Evolutionary conservation across 2,797 vertebrate genomes (phyloP), one percentile per base, ranked within the genome.

Genomic region (Morus bassanus): DNA sequence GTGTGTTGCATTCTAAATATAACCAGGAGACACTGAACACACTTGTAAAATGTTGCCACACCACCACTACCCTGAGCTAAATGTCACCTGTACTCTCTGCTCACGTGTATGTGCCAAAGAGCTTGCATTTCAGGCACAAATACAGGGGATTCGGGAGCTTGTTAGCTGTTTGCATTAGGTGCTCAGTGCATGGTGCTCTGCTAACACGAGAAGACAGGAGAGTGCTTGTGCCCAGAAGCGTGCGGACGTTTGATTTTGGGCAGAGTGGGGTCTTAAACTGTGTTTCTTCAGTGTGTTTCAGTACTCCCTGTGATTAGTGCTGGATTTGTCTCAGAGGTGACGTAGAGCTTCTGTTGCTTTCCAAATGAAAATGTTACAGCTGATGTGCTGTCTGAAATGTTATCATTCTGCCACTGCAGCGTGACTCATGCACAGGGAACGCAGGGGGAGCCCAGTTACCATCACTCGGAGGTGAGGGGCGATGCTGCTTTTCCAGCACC

Each of bases 321-420:
- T 85, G 63, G n/a, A 16, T 90, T 85, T 80, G 54, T 65, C 83
- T 84, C 39, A 25, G n/a, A 67, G 82, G 65, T 73, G 69, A 51
- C 7, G 1, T 3, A 80, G 65, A 81, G 18, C 50, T 84, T 78
- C 31, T 6, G 27, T 68, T 76, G 41, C 77, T 92, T 85, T 91
- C 83, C 84, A 67, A 14, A 54, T 53, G 37, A 61, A 54, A 84
- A 31, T 1, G 5, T 51, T 80, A 18, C 41, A 81, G 90, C 50
- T 35, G 18, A 27, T 11, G 25, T 73, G 78, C 51, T 89, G 35
- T 72, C 54, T 61, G 90, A 61, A 80, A 18, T 7, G 31, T 68
- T 53, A 11, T 8, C 50, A 1, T 18, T 39, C 31, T 64, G 63
- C 61, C 18, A 3, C 31, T 30, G 69, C 74, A 8, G 41, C 1